Percentiles rank a stretch among this genome's conserved stretches.
These are phyloP conservation scores for Daktulosphaira vitifoliae DNA, from an alignment of 1,140 invertebrate genomes.

Conservation along the genomic window DNA sequence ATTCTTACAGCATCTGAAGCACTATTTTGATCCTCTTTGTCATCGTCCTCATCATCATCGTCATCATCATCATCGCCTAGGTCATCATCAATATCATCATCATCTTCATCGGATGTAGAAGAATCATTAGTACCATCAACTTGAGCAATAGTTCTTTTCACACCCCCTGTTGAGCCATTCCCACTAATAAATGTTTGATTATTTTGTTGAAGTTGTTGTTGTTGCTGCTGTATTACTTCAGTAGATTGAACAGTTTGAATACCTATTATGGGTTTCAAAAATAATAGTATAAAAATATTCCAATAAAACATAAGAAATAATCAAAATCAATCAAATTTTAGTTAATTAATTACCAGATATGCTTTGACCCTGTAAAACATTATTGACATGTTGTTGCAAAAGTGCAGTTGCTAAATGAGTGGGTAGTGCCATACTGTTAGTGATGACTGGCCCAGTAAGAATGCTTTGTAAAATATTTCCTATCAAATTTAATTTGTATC, in stretches of 20 bases:
- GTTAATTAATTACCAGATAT: slow-evolving; percentile 39
- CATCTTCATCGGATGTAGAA: slow-evolving; percentile 62
- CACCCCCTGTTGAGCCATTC: slow-evolving; percentile 3
- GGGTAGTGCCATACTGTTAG: slow-evolving; percentile 73
- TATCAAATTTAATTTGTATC: slow-evolving; percentile 22
- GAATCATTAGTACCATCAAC: slow-evolving; percentile 44
- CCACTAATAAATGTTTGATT: slow-evolving; percentile 27
- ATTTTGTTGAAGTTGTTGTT: slow-evolving; percentile 26
- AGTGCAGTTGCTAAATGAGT: slow-evolving; percentile 64
- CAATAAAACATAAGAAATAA: too few relatives aligned
- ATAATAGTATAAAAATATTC: background rate
- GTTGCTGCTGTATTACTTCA: slow-evolving; percentile 6
- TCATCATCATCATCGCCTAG: slow-evolving; percentile 65
- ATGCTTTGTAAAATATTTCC: slow-evolving; percentile 55
- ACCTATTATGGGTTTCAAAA: too few relatives aligned
- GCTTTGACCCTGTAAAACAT: slow-evolving; percentile 55
- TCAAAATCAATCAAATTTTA: too few relatives aligned
- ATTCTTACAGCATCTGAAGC: slow-evolving; percentile 42
- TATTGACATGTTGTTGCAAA: slow-evolving; percentile 78
- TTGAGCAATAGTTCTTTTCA: slow-evolving; percentile 40
- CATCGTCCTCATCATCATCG: slow-evolving; percentile 61
- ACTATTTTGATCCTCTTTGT: slow-evolving; percentile 50
- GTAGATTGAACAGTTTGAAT: slow-evolving; percentile 17
- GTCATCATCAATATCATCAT: slow-evolving; percentile 58
- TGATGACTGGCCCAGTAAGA: slow-evolving; percentile 72